These are phyloP conservation scores for Merodon equestris DNA, from an alignment of 2,888 invertebrate genomes.

Conservation along the genomic window DNA sequence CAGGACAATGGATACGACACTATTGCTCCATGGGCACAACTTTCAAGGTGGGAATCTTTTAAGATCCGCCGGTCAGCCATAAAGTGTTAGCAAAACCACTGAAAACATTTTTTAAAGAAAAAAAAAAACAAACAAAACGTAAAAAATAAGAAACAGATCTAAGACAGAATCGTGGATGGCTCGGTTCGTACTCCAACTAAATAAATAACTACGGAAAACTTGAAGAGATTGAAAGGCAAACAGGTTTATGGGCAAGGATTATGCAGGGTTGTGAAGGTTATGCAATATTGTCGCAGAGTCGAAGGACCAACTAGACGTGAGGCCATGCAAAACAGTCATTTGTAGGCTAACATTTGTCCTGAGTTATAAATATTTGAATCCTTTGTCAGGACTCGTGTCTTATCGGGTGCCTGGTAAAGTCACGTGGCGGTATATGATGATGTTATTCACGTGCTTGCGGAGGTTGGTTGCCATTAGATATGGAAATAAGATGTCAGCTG, in stretches of 20 bases:
- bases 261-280: constrained; percentile 4
- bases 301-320: constrained; percentile 1
- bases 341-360: too few species aligned
- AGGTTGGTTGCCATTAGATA: too few species aligned
- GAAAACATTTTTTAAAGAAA: constrained; percentile 2
- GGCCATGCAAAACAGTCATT: not conserved
- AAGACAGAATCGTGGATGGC: not conserved
- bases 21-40: not conserved
- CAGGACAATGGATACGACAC: constrained; percentile 29
- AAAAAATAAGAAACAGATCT: constrained; percentile 20
- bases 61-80: constrained; percentile 4
- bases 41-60: constrained; percentile 26
- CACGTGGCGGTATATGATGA: not conserved
- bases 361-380: constrained; percentile 4
- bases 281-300: constrained; percentile 7
- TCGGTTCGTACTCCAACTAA: constrained; percentile 10
- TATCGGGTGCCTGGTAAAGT: too few species aligned
- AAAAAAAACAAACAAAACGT: constrained; percentile 11
- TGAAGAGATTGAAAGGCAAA: constrained; percentile 3
- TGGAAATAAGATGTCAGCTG: too few species aligned
- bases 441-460: too few species aligned
- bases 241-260: constrained; percentile 25
- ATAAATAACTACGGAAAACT: constrained; percentile 30
- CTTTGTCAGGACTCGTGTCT: not conserved
- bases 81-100: constrained; percentile 10